These are phyloP conservation scores for Stegodyphus mimosarum DNA, from an alignment of 1,140 invertebrate species.

Conservation along the genomic window DNA sequence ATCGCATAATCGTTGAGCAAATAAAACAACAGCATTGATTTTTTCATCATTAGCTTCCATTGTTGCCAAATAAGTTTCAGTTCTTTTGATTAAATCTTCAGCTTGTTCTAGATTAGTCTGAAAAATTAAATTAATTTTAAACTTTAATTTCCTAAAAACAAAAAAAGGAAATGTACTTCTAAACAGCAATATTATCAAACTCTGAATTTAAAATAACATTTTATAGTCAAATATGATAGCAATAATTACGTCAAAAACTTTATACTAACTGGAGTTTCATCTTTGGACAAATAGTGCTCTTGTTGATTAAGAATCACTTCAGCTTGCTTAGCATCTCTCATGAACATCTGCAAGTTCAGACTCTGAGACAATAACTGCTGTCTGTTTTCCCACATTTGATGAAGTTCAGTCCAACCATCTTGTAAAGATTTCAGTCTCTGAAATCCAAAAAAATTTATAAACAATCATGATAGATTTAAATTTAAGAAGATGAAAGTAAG, in stretches of 20 bases:
- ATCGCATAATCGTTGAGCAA: constrained; percentile 88
- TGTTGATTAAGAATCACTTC: constrained; percentile 98
- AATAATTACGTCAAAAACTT: constrained; percentile 16
- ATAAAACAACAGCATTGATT: constrained; percentile 93
- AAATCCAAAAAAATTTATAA: constrained; percentile 30
- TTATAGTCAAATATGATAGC: constrained; percentile 18
- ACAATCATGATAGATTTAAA: neutral
- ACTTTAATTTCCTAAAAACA: neutral
- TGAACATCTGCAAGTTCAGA: constrained; percentile 93
- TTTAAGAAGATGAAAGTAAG: no score
- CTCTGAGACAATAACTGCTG: constrained; percentile 94
- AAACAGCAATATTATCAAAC: neutral
- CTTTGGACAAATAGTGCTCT: constrained; percentile 93
- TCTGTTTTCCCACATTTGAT: constrained; percentile 99
- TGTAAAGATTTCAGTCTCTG: constrained; percentile 92
- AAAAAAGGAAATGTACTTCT: neutral
- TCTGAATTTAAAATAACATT: neutral
- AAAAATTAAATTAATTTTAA: constrained; percentile 50
- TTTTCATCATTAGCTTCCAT: constrained; percentile 99
- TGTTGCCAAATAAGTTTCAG: constrained; percentile 98
- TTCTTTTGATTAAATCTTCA: constrained; percentile 95
- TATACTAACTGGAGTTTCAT: constrained; percentile 84
- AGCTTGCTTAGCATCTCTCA: constrained; percentile 96
- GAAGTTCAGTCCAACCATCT: constrained; percentile 98
- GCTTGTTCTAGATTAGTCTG: constrained; percentile 91